Conservation (phyloP, 2,113 vertebrate species). For the Scartelaos histophorus region DNA sequence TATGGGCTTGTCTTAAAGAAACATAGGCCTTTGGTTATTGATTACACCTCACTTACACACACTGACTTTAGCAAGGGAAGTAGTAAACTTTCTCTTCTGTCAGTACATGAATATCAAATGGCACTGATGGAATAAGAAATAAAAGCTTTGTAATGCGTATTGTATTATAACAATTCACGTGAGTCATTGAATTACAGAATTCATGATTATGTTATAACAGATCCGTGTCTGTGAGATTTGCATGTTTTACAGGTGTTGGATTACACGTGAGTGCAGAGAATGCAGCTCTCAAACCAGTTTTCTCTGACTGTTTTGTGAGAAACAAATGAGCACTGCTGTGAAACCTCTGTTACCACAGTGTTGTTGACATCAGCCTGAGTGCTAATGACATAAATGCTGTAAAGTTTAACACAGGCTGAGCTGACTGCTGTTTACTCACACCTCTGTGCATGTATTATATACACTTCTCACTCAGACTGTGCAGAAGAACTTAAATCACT, state of each 20-base stretch:
- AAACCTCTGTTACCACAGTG: background rate
- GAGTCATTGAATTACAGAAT: background rate
- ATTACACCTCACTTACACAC: slow-evolving; percentile 72
- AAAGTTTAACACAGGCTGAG: background rate
- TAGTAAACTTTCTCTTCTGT: background rate
- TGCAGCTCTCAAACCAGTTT: too few relatives aligned
- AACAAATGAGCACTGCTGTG: background rate
- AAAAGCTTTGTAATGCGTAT: background rate
- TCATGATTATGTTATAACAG: background rate
- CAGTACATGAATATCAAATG: slow-evolving; percentile 1
- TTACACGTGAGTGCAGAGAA: background rate
- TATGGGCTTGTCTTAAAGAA: slow-evolving; percentile 97
- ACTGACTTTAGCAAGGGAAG: background rate
- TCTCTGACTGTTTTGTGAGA: too few relatives aligned
- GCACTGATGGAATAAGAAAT: background rate
- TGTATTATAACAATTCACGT: background rate
- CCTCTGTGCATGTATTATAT: background rate
- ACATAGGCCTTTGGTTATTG: slow-evolving; percentile 90
- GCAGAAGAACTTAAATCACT: background rate
- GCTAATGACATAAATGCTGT: background rate
- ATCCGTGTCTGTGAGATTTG: background rate
- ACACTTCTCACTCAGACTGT: background rate
- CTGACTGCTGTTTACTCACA: background rate
- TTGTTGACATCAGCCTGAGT: background rate
- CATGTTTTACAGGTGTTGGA: background rate